A percentile compares a stretch with the other conserved stretches of the same genome.
Evolutionary conservation across 2,888 invertebrate species (phyloP).

Genomic region (Lumbricus terrestris): DNA sequence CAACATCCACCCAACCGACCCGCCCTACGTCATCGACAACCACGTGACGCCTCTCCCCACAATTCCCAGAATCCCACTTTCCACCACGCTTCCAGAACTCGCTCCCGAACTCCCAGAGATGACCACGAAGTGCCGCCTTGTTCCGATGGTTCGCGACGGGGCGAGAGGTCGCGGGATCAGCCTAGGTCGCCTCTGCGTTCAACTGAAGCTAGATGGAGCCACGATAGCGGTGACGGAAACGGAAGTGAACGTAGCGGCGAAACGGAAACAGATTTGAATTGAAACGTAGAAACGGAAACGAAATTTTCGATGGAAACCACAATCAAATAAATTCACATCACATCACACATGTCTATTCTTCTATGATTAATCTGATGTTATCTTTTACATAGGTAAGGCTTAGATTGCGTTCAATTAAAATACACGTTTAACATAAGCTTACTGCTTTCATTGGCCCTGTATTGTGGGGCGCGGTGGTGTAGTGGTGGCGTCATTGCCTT

Average conservation of each 20-base stretch:
- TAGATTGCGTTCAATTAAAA: no score
- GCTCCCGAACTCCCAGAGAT: not conserved
- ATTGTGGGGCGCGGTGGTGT: no score
- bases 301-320: no score
- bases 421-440: no score
- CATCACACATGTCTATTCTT: no score
- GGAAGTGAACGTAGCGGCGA: not conserved
- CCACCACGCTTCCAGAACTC: not conserved
- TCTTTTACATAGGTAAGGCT: no score
- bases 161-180: not conserved
- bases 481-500: no score
- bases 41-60: not conserved
- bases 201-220: not conserved
- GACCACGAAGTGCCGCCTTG: not conserved
- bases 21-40: not conserved
- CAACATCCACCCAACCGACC: not conserved
- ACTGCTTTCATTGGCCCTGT: no score
- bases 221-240: not conserved
- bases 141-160: not conserved
- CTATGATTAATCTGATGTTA: no score
- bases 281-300: not conserved
- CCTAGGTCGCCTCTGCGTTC: not conserved
- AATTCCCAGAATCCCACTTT: not conserved
- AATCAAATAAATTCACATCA: no score
- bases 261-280: not conserved